Evolutionary conservation across 2,113 vertebrate species (phyloP).

Genomic region (Athene cunicularia): DNA sequence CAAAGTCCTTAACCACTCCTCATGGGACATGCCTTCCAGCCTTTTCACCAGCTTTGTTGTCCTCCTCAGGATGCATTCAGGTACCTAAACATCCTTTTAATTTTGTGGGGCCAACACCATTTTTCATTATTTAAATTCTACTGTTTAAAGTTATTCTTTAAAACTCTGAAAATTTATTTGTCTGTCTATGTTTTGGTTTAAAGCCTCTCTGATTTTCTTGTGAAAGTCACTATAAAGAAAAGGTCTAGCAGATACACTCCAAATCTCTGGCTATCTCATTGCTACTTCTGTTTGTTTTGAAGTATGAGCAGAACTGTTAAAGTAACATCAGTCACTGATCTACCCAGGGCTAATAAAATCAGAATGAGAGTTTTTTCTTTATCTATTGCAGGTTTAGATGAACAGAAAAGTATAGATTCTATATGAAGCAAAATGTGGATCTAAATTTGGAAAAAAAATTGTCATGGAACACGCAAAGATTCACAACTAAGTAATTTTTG

Average conservation of each 20-base stretch:
- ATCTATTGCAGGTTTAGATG: not conserved
- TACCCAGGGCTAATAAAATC: not conserved
- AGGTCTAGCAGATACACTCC: not conserved
- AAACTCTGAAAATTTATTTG: not conserved
- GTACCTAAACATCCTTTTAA: not conserved
- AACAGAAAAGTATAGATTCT: not conserved
- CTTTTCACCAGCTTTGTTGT: not conserved
- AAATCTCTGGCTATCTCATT: not conserved
- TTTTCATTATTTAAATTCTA: not conserved
- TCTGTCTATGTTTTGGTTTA: not conserved
- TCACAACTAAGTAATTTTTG: not conserved
- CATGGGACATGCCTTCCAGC: not conserved
- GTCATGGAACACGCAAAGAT: not conserved
- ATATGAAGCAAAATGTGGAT: not conserved
- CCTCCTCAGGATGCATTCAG: not conserved
- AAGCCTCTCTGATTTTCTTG: not conserved
- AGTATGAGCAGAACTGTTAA: not conserved
- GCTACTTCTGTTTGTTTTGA: not conserved
- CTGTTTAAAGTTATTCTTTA: not conserved
- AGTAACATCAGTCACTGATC: not conserved
- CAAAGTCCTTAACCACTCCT: not conserved
- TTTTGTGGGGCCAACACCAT: not conserved
- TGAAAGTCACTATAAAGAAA: not conserved
- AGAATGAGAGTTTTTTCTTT: not conserved
- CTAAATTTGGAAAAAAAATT: not conserved